Evolutionary conservation across 2,797 vertebrate species (phyloP), one percentile per base, ranked within the genome.

Genomic region (Poeciliopsis infans): DNA sequence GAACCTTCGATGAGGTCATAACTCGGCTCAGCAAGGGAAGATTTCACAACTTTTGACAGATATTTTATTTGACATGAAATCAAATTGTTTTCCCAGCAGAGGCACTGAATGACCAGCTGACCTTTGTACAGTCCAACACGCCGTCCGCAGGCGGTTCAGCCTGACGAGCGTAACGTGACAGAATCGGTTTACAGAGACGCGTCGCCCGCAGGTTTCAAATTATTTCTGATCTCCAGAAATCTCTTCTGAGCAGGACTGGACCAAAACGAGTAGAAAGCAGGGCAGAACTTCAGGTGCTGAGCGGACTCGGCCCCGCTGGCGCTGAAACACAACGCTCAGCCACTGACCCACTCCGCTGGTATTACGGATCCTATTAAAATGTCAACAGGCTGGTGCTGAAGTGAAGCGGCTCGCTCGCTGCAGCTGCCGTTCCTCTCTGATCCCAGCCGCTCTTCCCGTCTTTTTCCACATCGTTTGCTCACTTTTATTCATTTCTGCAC

Each of bases 321-420:
- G 23, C 78, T 78, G 87, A 89, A 87, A 89, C 78, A 77, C 86
- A 84, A 90, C 86, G 86, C 87, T 80, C 85, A 83, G 89, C 79
- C 82, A 83, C 74, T 90, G 88, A 88, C 88, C 92, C 89, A 89
- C 88, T 93, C 87, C 64, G 12, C 80, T 83, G 88, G 86, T 92
- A 88, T 92, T 93, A 92, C 90, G 88, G 88, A 93, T 91, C 89
- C 91, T 86, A 93, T 92, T 94, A 92, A 93, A 93, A 91, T 93
- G 90, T 92, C 93, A 92, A 81, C 72, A 61, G 41, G 43, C 82
- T 86, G 83, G 83, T 83, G 81, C 86, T 91, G 83, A 43, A 70
- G 41, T 70, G 41, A 45, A 28, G 25, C 41, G 12, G 41, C 39
- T 70, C 11, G 6, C 68, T 7, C 77, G 59, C 79, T 78, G 84